Percentiles rank a stretch among this genome's conserved stretches.
Conservation (phyloP, 2,888 invertebrate genomes). For the Cordilura impudica region DNA sequence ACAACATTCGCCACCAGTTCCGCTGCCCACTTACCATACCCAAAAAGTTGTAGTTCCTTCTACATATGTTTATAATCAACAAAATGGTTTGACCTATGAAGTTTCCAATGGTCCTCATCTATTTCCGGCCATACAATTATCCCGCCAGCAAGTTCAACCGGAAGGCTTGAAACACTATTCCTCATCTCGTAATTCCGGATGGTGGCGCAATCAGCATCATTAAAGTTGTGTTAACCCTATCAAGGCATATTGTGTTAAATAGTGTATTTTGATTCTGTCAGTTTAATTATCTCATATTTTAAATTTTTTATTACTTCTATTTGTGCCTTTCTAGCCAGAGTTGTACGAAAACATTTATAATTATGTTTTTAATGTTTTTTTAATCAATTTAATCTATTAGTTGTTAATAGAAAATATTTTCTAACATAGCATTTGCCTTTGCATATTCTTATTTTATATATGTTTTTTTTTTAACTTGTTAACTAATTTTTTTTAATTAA, state of each 20-base stretch:
- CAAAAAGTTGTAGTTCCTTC: slow-evolving; percentile 71
- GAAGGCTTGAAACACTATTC: slow-evolving; percentile 71
- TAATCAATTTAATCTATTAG: background rate
- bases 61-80: slow-evolving; percentile 76
- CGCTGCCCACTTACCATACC: slow-evolving; percentile 58
- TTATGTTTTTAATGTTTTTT: background rate
- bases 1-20: background rate
- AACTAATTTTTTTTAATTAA: slow-evolving; percentile 38
- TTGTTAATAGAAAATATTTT: background rate
- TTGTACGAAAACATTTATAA: slow-evolving; percentile 1
- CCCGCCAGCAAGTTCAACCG: slow-evolving; percentile 48
- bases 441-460: slow-evolving; percentile 21
- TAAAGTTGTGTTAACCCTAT: background rate
- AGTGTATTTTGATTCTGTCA: slow-evolving; percentile 9
- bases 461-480: slow-evolving; percentile 3
- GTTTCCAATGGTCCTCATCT: slow-evolving; percentile 74
- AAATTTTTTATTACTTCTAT: background rate
- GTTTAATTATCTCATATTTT: background rate
- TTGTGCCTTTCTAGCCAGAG: slow-evolving; percentile 31
- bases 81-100: slow-evolving; percentile 76
- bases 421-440: slow-evolving; percentile 42
- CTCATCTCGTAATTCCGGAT: slow-evolving; percentile 70
- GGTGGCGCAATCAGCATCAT: slow-evolving; percentile 71
- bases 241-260: slow-evolving; percentile 33
- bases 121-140: slow-evolving; percentile 67